Conservation (phyloP, 1,140 invertebrate genomes). For the Zaprionus capensis region DNA sequence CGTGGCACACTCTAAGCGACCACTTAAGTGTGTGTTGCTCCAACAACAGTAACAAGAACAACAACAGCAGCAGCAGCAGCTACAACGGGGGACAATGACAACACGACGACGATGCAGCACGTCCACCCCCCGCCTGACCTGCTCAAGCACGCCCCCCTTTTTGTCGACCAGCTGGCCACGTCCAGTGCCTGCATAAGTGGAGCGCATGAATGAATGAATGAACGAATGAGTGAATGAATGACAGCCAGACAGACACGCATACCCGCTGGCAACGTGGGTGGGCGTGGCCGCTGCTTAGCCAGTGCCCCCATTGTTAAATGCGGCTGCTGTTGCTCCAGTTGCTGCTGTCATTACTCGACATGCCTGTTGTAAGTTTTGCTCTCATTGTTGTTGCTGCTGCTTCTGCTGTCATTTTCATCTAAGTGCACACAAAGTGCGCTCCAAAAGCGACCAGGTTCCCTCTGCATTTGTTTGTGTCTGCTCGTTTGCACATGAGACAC, state of each 20-base stretch:
- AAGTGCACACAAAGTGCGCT: slow-evolving; percentile 79
- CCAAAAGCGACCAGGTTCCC: slow-evolving; percentile 59
- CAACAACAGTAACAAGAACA: slow-evolving; percentile 46
- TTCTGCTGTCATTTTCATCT: slow-evolving; percentile 74
- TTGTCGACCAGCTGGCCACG: slow-evolving; percentile 24
- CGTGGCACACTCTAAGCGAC: slow-evolving; percentile 73
- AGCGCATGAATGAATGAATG: slow-evolving; percentile 75
- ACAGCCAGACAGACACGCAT: slow-evolving; percentile 60
- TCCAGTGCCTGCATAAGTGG: slow-evolving; percentile 66
- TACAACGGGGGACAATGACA: slow-evolving; percentile 35
- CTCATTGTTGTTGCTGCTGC: slow-evolving; percentile 40
- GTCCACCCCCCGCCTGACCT: background rate
- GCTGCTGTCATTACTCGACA: slow-evolving; percentile 71
- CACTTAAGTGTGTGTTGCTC: slow-evolving; percentile 75
- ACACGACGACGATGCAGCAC: background rate
- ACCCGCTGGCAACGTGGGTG: slow-evolving; percentile 65
- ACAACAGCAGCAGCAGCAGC: slow-evolving; percentile 46
- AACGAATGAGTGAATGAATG: slow-evolving; percentile 71
- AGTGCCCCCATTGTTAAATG: slow-evolving; percentile 70
- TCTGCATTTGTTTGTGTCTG: slow-evolving; percentile 15
- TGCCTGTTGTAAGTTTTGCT: slow-evolving; percentile 20
- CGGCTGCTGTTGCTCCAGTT: slow-evolving; percentile 27
- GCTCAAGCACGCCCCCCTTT: background rate
- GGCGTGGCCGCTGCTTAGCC: slow-evolving; percentile 68
- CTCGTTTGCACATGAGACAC: slow-evolving; percentile 2